A percentile compares a stretch with the other conserved stretches of the same genome.
These are phyloP conservation scores for Potamilus streckersoni DNA, from an alignment of 1,140 invertebrate genomes.

Conservation along the genomic window DNA sequence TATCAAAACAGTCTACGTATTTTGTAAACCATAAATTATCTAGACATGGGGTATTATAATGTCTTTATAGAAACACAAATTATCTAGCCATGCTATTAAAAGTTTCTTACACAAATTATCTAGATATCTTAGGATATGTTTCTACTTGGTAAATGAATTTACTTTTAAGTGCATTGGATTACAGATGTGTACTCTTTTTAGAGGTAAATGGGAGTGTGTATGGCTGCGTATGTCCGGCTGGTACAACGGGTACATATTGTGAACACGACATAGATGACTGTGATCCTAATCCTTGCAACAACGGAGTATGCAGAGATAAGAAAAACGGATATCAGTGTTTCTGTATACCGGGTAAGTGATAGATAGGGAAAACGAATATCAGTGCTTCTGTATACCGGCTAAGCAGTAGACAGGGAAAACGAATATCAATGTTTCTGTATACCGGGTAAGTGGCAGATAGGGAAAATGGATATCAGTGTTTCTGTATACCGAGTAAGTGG, in stretches of 20 bases:
- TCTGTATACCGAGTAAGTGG: constrained; percentile 25
- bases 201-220: no score
- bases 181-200: no score
- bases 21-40: no score
- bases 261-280: constrained; percentile 32
- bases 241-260: constrained; percentile 15
- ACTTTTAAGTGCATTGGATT: no score
- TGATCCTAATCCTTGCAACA: constrained; percentile 47
- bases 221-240: constrained; percentile 1
- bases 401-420: constrained; percentile 24
- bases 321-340: constrained; percentile 28
- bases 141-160: no score
- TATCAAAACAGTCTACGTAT: no score
- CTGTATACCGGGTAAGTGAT: constrained; percentile 21
- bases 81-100: no score
- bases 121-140: no score
- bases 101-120: no score
- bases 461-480: constrained; percentile 26
- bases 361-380: no score
- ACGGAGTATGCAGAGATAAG: constrained; percentile 33
- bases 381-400: neutral
- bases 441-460: constrained; percentile 16
- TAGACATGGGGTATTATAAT: no score
- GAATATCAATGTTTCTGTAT: constrained; percentile 33
- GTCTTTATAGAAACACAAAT: no score